phyloP scores from a whole-genome alignment of 1,140 invertebrate genomes.

The Nymphalis io region DNA sequence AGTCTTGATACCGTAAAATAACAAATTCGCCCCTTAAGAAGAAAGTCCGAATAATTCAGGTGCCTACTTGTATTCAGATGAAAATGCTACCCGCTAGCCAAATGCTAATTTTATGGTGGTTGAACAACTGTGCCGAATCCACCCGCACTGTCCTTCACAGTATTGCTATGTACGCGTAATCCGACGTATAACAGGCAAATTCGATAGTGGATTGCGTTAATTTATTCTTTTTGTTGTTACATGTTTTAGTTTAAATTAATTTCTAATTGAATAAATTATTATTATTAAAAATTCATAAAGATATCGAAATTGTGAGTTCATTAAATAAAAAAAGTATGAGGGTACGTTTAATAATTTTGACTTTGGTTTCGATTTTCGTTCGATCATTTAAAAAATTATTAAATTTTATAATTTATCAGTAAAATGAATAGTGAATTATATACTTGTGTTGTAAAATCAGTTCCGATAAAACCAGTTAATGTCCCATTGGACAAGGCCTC shows the following conservation, averaged over 20 bases:
- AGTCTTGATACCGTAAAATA: conserved; percentile 30
- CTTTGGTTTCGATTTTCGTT: too few relatives aligned
- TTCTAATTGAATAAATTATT: not conserved
- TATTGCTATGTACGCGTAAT: conserved; percentile 70
- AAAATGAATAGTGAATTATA: too few relatives aligned
- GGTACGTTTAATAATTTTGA: too few relatives aligned
- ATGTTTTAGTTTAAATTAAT: not conserved
- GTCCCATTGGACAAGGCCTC: too few relatives aligned
- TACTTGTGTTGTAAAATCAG: too few relatives aligned
- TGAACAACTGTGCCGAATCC: conserved; percentile 77
- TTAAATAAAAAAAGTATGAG: too few relatives aligned
- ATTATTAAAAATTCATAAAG: not conserved
- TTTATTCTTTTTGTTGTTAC: conserved; percentile 18
- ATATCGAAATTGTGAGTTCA: too few relatives aligned
- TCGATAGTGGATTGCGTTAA: conserved; percentile 22
- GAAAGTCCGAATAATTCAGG: conserved; percentile 72
- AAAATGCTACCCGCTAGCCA: conserved; percentile 74
- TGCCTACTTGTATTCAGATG: conserved; percentile 68
- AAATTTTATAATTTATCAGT: too few relatives aligned
- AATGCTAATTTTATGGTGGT: conserved; percentile 82
- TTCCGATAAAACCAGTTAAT: too few relatives aligned
- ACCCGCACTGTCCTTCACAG: conserved; percentile 67
- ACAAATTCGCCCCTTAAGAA: conserved; percentile 59
- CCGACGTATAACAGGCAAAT: conserved; percentile 46
- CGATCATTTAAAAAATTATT: too few relatives aligned